Conservation (phyloP, 2,888 invertebrate species). For the Agapostemon virescens region DNA sequence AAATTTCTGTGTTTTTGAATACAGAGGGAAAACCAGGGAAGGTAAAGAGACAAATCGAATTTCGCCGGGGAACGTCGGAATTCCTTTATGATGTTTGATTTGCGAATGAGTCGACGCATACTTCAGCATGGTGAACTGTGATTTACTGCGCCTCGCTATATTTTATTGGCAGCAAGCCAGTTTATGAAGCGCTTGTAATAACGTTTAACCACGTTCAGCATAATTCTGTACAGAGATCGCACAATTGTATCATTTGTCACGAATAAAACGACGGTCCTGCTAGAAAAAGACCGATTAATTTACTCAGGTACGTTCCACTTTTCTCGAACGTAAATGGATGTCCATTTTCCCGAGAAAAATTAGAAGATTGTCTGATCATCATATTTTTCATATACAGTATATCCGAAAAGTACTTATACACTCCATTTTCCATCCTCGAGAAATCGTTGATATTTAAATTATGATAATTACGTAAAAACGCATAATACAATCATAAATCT, state of each 20-base stretch:
- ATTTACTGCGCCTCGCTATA: slow-evolving; percentile 48
- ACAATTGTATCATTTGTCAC: slow-evolving; percentile 6
- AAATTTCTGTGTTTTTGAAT: slow-evolving; percentile 17
- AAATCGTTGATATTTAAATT: background rate
- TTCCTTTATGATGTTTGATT: slow-evolving; percentile 41
- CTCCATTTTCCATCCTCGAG: background rate
- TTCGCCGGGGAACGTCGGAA: background rate
- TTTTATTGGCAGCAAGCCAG: slow-evolving; percentile 57
- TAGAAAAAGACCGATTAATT: background rate
- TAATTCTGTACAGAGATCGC: slow-evolving; percentile 9
- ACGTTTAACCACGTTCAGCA: slow-evolving; percentile 16
- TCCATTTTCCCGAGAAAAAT: background rate
- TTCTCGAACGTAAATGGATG: background rate
- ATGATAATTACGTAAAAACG: too few relatives aligned
- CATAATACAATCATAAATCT: background rate
- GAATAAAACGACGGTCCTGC: background rate
- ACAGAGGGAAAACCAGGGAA: background rate
- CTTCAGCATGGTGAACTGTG: slow-evolving; percentile 33
- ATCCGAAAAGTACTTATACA: background rate
- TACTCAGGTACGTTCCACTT: background rate
- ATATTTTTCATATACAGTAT: background rate
- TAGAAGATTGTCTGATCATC: background rate
- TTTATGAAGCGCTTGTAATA: slow-evolving; percentile 42
- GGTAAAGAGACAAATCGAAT: background rate
- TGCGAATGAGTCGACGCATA: slow-evolving; percentile 41